phyloP scores from a whole-genome alignment of 2,797 vertebrate genomes.

The Buceros bicornis region DNA sequence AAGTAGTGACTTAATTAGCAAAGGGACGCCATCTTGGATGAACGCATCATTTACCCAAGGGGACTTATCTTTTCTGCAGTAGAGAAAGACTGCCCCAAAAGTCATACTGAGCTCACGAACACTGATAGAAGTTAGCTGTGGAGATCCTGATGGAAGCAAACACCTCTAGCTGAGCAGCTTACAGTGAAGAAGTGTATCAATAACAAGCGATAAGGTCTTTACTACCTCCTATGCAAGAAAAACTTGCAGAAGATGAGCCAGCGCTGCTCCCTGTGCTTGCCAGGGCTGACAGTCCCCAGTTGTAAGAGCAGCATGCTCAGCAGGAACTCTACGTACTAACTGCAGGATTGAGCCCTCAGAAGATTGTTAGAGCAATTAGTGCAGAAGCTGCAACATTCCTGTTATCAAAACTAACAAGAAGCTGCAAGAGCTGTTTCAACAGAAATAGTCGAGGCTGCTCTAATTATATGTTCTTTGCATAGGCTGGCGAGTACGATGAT shows the following conservation, averaged over 20 bases:
- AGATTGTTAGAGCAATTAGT: slow-evolving; percentile 61
- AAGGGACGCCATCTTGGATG: not conserved
- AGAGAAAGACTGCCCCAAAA: not conserved
- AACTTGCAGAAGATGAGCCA: not conserved
- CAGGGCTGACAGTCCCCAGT: not conserved
- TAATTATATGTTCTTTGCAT: slow-evolving; percentile 69
- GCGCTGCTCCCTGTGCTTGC: not conserved
- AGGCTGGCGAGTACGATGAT: slow-evolving; percentile 45
- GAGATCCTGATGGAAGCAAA: not conserved
- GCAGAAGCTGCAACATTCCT: slow-evolving; percentile 68
- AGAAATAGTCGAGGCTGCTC: slow-evolving; percentile 64
- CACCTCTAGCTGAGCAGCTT: not conserved
- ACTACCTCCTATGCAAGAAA: not conserved
- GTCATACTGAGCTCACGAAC: not conserved
- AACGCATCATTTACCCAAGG: not conserved
- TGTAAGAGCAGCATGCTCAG: slow-evolving; percentile 25
- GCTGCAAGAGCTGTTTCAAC: slow-evolving; percentile 67
- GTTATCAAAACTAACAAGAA: slow-evolving; percentile 68
- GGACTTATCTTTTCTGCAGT: not conserved
- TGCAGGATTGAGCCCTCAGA: slow-evolving; percentile 37
- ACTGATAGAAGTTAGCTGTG: not conserved
- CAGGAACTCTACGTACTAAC: not conserved
- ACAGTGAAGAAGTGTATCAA: not conserved
- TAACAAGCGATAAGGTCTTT: not conserved
- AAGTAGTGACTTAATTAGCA: not conserved